phyloP scores from a whole-genome alignment of 2,113 vertebrate species.

The Cynocephalus volans region DNA sequence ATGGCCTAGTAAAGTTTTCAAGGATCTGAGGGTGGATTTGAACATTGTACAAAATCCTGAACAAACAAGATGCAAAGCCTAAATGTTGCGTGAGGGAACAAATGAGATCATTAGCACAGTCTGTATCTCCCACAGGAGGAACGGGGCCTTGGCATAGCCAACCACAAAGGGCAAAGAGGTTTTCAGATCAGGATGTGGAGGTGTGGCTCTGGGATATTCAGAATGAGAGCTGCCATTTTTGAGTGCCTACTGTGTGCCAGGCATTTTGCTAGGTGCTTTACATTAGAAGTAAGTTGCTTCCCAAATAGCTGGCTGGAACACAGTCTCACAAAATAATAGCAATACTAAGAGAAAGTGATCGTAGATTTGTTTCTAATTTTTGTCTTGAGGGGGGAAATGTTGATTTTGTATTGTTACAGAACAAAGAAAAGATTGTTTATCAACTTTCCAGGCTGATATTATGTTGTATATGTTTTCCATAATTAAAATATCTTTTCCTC shows the following conservation, averaged over 20 bases:
- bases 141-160: background rate
- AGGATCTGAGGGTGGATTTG: slow-evolving; percentile 77
- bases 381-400: background rate
- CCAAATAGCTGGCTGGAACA: background rate
- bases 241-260: background rate
- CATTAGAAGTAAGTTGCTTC: background rate
- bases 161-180: background rate
- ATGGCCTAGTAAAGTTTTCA: slow-evolving; percentile 81
- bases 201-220: background rate
- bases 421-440: background rate
- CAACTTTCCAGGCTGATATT: background rate
- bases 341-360: background rate
- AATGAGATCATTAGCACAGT: background rate
- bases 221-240: background rate
- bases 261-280: background rate
- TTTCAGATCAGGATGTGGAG: background rate
- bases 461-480: background rate
- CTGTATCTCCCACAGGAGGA: background rate
- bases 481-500: slow-evolving; percentile 16
- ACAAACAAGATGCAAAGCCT: slow-evolving; percentile 35
- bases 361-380: background rate
- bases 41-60: slow-evolving; percentile 54
- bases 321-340: background rate
- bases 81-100: slow-evolving; percentile 15
- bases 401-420: slow-evolving; percentile 4